Base-by-base conservation (phyloP, 2,888 invertebrate genomes). In the Thecophora atra region DNA sequence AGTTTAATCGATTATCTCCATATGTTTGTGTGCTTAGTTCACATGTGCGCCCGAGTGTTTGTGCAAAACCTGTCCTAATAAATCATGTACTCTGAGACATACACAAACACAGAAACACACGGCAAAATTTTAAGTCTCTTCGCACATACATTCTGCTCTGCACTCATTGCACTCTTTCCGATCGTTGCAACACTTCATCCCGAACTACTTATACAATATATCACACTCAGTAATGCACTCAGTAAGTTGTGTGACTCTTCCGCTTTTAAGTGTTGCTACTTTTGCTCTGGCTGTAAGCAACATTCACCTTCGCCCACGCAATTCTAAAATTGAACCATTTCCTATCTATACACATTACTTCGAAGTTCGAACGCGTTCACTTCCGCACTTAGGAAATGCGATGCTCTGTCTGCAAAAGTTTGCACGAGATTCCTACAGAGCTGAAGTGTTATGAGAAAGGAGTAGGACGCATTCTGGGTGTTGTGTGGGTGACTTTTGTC, bases 251-350 rank as follows among this genome's bases (percentile, higher is more conserved):
- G 67, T 17, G 52, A 8, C 56, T 54, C 54, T 67, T n/a, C 56
- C 56, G 56, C 52, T 67, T 67, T 67, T 56, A 54, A 67, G 67
- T 67, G 67, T 67, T 67, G 54, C 67, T 54, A 67, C 67, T 54
- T 54, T 52, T 24, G 19, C 19, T 66, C 52, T 3, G 30, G 19
- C 19, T 54, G 52, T 67, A 67, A 67, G 67, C 24, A 52, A 37
- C 1, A 21, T 67, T 67, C 24, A 52, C 67, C 56, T 54, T 67
- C 56, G 24, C 28, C 17, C 11, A 47, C 28, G 37, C 37, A 37
- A 11, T 37, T 37, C 37, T 37, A 37, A 6, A 11, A 37, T 1
- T 37, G 37, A 37, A 37, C 37, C 37, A 37, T 37, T 37, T 37
- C 37, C 37, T 2, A 37, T 11, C 37, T 11, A 30, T 30, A 6